A percentile compares a stretch with the other conserved stretches of the same genome.
These are phyloP conservation scores for Rhinolophus sinicus DNA, from an alignment of 2,113 vertebrate species.

Conservation along the genomic window DNA sequence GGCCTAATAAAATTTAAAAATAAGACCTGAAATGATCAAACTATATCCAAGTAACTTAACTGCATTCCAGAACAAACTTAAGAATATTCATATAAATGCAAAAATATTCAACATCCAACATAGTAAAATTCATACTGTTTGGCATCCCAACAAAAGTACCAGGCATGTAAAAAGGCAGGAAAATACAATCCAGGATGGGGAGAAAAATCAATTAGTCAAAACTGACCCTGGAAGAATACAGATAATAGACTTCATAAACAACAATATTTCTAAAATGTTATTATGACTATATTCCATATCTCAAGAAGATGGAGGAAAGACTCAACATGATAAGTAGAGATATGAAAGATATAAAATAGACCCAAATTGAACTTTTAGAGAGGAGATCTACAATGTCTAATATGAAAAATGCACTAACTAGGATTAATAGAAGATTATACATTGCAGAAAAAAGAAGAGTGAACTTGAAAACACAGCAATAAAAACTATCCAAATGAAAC, in stretches of 20 bases:
- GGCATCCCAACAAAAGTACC: background rate
- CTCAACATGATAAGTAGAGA: background rate
- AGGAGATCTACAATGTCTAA: background rate
- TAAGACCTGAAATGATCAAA: too few relatives aligned
- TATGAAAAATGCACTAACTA: background rate
- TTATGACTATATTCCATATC: slow-evolving; percentile 7
- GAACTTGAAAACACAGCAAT: background rate
- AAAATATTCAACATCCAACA: background rate
- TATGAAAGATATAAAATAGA: background rate
- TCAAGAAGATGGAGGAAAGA: background rate
- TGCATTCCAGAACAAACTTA: too few relatives aligned
- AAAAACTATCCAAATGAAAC: background rate
- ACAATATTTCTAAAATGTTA: background rate
- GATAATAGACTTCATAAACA: background rate
- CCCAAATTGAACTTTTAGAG: background rate
- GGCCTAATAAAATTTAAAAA: background rate
- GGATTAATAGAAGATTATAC: background rate
- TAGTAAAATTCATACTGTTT: slow-evolving; percentile 17
- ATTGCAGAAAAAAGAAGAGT: background rate
- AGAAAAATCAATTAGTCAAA: background rate
- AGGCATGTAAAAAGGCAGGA: background rate
- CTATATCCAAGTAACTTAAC: too few relatives aligned
- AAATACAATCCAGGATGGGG: background rate
- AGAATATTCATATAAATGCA: too few relatives aligned
- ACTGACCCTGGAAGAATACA: background rate